Conservation (phyloP, 1,140 invertebrate genomes). For the Bombyx mandarina region DNA sequence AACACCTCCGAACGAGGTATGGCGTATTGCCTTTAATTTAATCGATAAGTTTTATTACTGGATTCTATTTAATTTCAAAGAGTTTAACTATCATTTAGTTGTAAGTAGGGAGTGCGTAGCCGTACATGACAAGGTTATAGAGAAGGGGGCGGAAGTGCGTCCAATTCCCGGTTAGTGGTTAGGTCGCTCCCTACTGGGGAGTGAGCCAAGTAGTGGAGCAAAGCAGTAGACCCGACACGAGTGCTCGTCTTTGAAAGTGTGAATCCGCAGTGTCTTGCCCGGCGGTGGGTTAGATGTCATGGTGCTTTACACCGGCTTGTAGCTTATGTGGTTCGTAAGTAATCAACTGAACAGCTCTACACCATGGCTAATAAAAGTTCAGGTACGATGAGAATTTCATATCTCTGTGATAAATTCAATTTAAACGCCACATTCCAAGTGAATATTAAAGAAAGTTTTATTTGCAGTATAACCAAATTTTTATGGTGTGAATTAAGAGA, state of each 20-base stretch:
- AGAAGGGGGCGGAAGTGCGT: slow-evolving; percentile 47
- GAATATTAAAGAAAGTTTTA: too few species aligned
- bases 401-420: too few species aligned
- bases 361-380: slow-evolving; percentile 12
- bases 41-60: slow-evolving; percentile 2
- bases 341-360: slow-evolving; percentile 28
- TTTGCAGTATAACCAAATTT: too few species aligned
- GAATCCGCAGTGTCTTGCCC: slow-evolving; percentile 19
- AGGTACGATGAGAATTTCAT: slow-evolving; percentile 15
- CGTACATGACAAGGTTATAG: slow-evolving; percentile 34
- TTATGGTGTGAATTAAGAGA: too few species aligned
- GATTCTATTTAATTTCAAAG: too few species aligned
- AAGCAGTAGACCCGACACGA: slow-evolving; percentile 26
- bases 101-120: slow-evolving; percentile 17
- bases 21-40: slow-evolving; percentile 26
- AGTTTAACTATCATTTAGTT: too few species aligned
- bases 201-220: slow-evolving; percentile 23
- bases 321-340: slow-evolving; percentile 28
- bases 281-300: not conserved
- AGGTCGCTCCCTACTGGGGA: slow-evolving; percentile 30
- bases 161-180: slow-evolving; percentile 38
- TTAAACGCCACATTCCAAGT: too few species aligned
- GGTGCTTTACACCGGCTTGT: not conserved
- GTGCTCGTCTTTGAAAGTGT: slow-evolving; percentile 32
- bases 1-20: slow-evolving; percentile 61